These are phyloP conservation scores for Acleris sparsana DNA, from an alignment of 2,888 invertebrate genomes.

Conservation along the genomic window DNA sequence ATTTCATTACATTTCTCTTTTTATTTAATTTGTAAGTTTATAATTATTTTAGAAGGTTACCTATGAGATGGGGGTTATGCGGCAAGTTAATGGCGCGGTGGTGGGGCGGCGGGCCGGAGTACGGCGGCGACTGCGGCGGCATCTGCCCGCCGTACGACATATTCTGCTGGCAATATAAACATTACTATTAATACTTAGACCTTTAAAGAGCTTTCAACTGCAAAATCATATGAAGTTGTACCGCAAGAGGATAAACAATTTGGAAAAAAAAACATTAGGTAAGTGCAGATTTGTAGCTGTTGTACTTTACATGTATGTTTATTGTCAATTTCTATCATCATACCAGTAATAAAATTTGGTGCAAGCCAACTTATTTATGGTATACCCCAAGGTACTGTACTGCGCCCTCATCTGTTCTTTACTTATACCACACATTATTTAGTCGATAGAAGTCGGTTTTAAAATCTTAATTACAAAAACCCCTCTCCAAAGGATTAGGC, in stretches of 20 bases:
- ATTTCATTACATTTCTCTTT: too few species aligned
- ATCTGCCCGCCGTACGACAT: conserved; percentile 70
- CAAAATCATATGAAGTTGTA: neutral
- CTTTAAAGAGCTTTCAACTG: conserved; percentile 2
- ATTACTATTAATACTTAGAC: neutral
- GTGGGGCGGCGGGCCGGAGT: conserved; percentile 76
- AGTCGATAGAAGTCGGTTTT: too few species aligned
- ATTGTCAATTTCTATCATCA: too few species aligned
- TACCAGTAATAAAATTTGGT: neutral
- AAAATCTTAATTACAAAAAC: too few species aligned
- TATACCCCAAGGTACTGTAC: conserved; percentile 12
- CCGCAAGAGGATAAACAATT: neutral
- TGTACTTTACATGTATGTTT: too few species aligned
- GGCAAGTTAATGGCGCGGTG: conserved; percentile 77
- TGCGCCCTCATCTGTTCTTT: neutral
- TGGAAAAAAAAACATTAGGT: neutral
- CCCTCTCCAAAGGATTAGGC: too few species aligned
- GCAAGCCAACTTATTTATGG: neutral
- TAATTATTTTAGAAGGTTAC: conserved; percentile 47
- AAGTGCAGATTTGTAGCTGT: too few species aligned
- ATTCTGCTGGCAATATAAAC: conserved; percentile 49
- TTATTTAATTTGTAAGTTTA: too few species aligned
- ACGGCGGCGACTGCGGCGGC: conserved; percentile 75
- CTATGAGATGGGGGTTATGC: conserved; percentile 79
- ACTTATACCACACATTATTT: neutral